phyloP scores from a whole-genome alignment of 2,888 invertebrate genomes.

The Cylloceria caligata region DNA sequence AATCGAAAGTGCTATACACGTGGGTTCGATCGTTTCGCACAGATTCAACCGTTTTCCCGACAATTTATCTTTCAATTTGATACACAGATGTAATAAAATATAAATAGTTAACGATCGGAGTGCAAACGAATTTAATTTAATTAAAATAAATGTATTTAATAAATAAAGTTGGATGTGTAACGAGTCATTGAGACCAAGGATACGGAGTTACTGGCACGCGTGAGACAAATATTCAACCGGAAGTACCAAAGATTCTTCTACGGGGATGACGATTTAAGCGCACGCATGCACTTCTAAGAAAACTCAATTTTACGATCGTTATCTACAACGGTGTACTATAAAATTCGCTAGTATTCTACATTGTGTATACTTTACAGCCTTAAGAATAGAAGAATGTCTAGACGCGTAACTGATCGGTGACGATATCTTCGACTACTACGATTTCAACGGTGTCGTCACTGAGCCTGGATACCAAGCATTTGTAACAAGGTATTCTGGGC shows the following conservation, averaged over 20 bases:
- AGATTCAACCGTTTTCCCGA: neutral
- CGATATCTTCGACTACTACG: slow-evolving; percentile 32
- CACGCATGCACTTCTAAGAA: neutral
- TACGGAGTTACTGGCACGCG: neutral
- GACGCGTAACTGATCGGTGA: neutral
- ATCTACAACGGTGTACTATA: slow-evolving; percentile 8
- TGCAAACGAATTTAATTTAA: neutral
- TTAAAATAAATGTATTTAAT: neutral
- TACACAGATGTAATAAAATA: neutral
- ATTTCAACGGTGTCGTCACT: slow-evolving; percentile 62
- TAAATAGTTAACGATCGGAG: neutral
- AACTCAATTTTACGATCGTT: neutral
- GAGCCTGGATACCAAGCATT: slow-evolving; percentile 51
- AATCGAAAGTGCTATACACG: too few relatives aligned
- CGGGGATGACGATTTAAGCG: neutral
- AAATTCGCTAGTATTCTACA: slow-evolving; percentile 1
- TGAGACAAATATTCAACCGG: neutral
- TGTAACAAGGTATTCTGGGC: slow-evolving; percentile 65
- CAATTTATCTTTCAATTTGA: too few relatives aligned
- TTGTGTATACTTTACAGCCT: neutral
- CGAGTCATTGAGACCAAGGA: neutral
- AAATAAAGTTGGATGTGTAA: neutral
- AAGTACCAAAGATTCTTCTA: neutral
- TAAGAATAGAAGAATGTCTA: slow-evolving; percentile 12
- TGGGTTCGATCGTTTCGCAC: too few relatives aligned